These are phyloP conservation scores for Lindbergichthys nudifrons DNA, from an alignment of 2,797 vertebrate species.

Conservation along the genomic window DNA sequence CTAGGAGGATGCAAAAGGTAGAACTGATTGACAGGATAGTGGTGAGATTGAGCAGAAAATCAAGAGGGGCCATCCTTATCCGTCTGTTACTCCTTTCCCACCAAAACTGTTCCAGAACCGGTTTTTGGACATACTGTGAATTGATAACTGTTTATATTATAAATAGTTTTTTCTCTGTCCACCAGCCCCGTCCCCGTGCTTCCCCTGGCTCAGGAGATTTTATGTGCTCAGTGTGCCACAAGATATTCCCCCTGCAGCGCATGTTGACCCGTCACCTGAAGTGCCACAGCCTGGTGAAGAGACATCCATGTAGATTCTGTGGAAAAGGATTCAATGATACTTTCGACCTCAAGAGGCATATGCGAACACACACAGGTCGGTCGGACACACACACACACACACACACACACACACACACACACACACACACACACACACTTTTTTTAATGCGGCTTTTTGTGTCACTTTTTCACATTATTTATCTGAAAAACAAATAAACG, in stretches of 20 bases:
- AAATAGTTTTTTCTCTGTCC: background rate
- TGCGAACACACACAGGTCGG: slow-evolving; percentile 84
- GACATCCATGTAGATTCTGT: slow-evolving; percentile 88
- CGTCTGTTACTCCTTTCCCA: too few species aligned
- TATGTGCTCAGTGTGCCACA: slow-evolving; percentile 87
- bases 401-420: background rate
- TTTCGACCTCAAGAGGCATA: slow-evolving; percentile 93
- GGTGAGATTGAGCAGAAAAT: background rate
- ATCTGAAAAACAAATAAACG: too few species aligned
- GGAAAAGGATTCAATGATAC: slow-evolving; percentile 94
- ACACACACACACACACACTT: background rate
- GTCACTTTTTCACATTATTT: too few species aligned
- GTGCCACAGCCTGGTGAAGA: slow-evolving; percentile 90
- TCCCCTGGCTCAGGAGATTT: slow-evolving; percentile 72
- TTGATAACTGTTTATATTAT: background rate
- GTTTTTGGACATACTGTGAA: background rate
- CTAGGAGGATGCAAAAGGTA: background rate
- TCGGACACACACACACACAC: slow-evolving; percentile 63
- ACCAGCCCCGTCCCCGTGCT: slow-evolving; percentile 58
- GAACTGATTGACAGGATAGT: background rate
- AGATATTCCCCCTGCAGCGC: slow-evolving; percentile 90
- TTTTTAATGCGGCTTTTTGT: too few species aligned
- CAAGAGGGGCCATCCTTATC: background rate
- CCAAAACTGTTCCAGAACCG: too few species aligned
- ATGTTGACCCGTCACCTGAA: slow-evolving; percentile 93